Conservation (phyloP, 2,888 invertebrate species). For the Pyrochroa serraticornis region DNA sequence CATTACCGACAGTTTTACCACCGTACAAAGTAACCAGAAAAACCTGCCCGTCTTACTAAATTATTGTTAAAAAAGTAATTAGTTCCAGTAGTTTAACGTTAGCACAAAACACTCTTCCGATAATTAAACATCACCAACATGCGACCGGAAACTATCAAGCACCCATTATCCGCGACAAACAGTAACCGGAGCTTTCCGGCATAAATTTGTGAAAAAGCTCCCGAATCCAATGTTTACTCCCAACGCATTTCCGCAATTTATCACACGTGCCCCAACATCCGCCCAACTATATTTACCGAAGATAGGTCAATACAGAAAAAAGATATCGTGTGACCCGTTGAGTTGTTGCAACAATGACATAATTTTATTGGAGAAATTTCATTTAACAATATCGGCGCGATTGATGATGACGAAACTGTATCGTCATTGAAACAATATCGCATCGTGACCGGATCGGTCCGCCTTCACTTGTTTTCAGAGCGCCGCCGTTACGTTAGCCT, state of each 20-base stretch:
- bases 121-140: too few species aligned
- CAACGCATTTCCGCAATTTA: too few species aligned
- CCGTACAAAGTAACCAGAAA: not conserved
- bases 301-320: slow-evolving; percentile 10
- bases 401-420: slow-evolving; percentile 21
- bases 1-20: not conserved
- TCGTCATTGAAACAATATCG: slow-evolving; percentile 29
- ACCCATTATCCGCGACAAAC: slow-evolving; percentile 1
- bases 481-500: slow-evolving; percentile 21
- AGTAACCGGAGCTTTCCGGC: slow-evolving; percentile 4
- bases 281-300: slow-evolving; percentile 5
- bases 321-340: slow-evolving; percentile 2
- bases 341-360: slow-evolving; percentile 25
- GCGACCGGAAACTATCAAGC: too few species aligned
- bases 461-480: slow-evolving; percentile 24
- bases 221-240: too few species aligned
- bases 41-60: too few species aligned
- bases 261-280: slow-evolving; percentile 14
- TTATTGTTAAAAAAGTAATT: too few species aligned
- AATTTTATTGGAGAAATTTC: slow-evolving; percentile 28
- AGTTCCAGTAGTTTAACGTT: too few species aligned
- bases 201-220: not conserved
- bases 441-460: slow-evolving; percentile 28
- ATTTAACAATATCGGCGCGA: slow-evolving; percentile 24
- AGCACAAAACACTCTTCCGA: too few species aligned